Percentiles rank a stretch among this genome's conserved stretches.
These are phyloP conservation scores for Parasteatoda tepidariorum DNA, from an alignment of 1,140 invertebrate species.

Conservation along the genomic window DNA sequence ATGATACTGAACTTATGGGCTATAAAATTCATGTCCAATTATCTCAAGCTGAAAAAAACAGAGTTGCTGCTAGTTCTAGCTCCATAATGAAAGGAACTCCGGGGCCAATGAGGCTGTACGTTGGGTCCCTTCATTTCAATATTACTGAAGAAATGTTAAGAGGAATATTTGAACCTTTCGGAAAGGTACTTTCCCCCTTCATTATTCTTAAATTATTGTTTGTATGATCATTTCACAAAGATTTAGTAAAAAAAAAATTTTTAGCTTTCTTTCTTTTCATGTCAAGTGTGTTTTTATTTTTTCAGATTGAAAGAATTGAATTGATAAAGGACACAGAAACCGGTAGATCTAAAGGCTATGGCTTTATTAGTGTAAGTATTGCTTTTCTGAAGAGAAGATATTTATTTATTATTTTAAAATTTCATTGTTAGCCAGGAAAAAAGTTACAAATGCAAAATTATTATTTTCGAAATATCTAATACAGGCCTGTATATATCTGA, in stretches of 20 bases:
- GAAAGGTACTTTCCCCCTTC: slow-evolving; percentile 74
- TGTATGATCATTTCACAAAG: background rate
- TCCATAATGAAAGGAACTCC: slow-evolving; percentile 66
- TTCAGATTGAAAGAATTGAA: slow-evolving; percentile 92
- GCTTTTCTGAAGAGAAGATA: background rate
- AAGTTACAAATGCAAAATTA: too few species aligned
- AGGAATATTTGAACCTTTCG: slow-evolving; percentile 99
- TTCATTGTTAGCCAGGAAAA: too few species aligned
- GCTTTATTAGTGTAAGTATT: slow-evolving; percentile 91
- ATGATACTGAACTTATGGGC: slow-evolving; percentile 95
- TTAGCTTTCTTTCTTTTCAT: background rate
- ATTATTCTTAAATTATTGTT: background rate
- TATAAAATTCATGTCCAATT: slow-evolving; percentile 98
- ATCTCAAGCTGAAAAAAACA: slow-evolving; percentile 98
- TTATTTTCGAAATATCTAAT: too few species aligned
- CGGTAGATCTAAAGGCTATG: slow-evolving; percentile 95
- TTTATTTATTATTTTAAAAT: too few species aligned
- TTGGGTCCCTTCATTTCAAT: slow-evolving; percentile 98
- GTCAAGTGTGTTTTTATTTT: slow-evolving; percentile 19
- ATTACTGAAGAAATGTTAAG: slow-evolving; percentile 99
- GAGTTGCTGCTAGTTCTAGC: slow-evolving; percentile 70
- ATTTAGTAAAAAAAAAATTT: background rate
- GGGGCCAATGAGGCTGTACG: slow-evolving; percentile 96
- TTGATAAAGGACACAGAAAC: slow-evolving; percentile 95
- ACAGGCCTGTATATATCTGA: too few species aligned